Percentiles rank a stretch among this genome's conserved stretches.
These are phyloP conservation scores for Spodoptera exigua DNA, from an alignment of 2,888 invertebrate genomes.

Conservation along the genomic window DNA sequence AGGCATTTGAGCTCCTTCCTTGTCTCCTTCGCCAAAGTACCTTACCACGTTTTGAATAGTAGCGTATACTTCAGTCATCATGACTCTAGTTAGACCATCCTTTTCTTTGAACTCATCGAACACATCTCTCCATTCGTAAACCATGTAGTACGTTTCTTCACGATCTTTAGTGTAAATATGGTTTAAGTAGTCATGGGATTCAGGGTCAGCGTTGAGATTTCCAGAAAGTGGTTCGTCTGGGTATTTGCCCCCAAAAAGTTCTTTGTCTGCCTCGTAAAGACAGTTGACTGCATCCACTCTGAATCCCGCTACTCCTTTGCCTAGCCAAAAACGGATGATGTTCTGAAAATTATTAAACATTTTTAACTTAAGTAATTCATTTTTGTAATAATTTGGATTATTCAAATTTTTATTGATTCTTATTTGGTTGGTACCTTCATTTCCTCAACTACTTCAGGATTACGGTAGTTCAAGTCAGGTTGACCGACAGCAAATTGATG, in stretches of 20 bases:
- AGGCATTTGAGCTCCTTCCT: slow-evolving; percentile 92
- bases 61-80: slow-evolving; percentile 94
- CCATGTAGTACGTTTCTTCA: slow-evolving; percentile 90
- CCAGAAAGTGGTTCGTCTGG: slow-evolving; percentile 89
- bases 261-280: slow-evolving; percentile 89
- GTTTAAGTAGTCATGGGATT: slow-evolving; percentile 87
- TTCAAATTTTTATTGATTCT: background rate
- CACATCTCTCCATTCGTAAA: slow-evolving; percentile 91
- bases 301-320: slow-evolving; percentile 95
- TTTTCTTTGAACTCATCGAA: slow-evolving; percentile 88
- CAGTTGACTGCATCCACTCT: slow-evolving; percentile 94
- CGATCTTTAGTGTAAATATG: slow-evolving; percentile 91
- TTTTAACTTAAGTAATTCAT: background rate
- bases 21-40: slow-evolving; percentile 90
- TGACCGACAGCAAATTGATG: slow-evolving; percentile 92
- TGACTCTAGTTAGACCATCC: slow-evolving; percentile 87
- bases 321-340: slow-evolving; percentile 94
- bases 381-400: background rate
- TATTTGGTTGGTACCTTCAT: slow-evolving; percentile 78
- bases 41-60: slow-evolving; percentile 89
- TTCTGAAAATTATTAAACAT: slow-evolving; percentile 76
- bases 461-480: slow-evolving; percentile 93
- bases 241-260: slow-evolving; percentile 79
- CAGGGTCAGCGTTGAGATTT: slow-evolving; percentile 76
- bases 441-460: slow-evolving; percentile 90